A percentile compares a stretch with the other conserved stretches of the same genome.
These are phyloP conservation scores for Tachypleus tridentatus DNA, from an alignment of 1,140 invertebrate genomes.

Conservation along the genomic window DNA sequence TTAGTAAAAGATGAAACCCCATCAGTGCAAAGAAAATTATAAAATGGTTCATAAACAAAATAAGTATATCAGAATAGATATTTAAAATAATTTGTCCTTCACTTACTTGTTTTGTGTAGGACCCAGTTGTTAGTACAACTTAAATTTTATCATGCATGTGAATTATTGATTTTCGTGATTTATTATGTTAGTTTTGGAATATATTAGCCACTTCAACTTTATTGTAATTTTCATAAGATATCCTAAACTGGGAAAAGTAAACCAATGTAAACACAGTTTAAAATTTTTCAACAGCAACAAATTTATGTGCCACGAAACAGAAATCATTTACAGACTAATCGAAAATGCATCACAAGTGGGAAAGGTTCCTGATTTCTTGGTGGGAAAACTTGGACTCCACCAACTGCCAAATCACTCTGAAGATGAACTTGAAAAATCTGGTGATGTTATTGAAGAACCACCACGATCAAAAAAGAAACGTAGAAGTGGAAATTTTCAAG, in stretches of 20 bases:
- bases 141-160: slow-evolving; percentile 5
- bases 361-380: slow-evolving; percentile 46
- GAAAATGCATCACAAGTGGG: slow-evolving; percentile 60
- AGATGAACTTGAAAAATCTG: slow-evolving; percentile 24
- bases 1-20: too few species aligned
- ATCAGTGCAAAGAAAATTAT: too few species aligned
- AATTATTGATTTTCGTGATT: not conserved
- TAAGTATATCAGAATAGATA: too few species aligned
- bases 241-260: slow-evolving; percentile 1
- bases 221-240: not conserved
- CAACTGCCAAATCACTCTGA: slow-evolving; percentile 28
- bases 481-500: slow-evolving; percentile 66
- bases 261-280: slow-evolving; percentile 1
- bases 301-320: slow-evolving; percentile 30
- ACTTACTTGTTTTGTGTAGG: too few species aligned
- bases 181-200: slow-evolving; percentile 4
- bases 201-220: slow-evolving; percentile 1
- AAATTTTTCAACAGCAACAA: slow-evolving; percentile 24
- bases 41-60: too few species aligned
- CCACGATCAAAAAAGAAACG: slow-evolving; percentile 49
- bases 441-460: slow-evolving; percentile 31
- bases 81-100: too few species aligned
- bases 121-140: slow-evolving; percentile 3
- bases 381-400: slow-evolving; percentile 37
- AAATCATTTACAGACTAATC: slow-evolving; percentile 52